Evolutionary conservation across 2,113 vertebrate genomes (phyloP).

Genomic region (Cranoglanis bouderius): DNA sequence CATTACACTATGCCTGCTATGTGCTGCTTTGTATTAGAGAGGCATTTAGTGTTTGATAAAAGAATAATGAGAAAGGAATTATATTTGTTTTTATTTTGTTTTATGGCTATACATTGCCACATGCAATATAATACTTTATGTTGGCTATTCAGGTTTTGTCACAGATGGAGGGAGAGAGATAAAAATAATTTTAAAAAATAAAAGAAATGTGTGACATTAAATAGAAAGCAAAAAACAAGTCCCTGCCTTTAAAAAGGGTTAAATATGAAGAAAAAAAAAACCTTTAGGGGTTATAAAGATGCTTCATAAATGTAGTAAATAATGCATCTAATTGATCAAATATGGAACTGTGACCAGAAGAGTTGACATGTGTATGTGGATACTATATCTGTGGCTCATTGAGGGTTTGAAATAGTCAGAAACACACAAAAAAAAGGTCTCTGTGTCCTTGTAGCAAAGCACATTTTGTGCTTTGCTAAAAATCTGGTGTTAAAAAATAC

Average conservation of each 20-base stretch:
- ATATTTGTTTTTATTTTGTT: conserved; percentile 76
- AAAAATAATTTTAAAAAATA: conserved; percentile 50
- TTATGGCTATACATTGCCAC: conserved; percentile 77
- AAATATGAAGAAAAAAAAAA: background rate
- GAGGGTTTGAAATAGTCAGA: background rate
- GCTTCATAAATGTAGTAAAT: conserved; percentile 3
- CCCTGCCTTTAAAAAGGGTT: background rate
- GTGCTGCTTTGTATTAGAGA: conserved; percentile 88
- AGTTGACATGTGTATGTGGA: background rate
- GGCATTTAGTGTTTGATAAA: conserved; percentile 75
- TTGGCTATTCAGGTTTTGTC: conserved; percentile 80
- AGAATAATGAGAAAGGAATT: conserved; percentile 74
- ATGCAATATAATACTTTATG: conserved; percentile 79
- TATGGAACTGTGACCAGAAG: background rate
- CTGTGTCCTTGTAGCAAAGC: background rate
- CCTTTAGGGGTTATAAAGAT: background rate
- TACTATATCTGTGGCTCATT: background rate
- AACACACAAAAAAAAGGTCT: background rate
- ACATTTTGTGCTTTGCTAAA: background rate
- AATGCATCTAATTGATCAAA: background rate
- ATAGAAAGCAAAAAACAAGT: background rate
- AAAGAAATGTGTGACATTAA: background rate
- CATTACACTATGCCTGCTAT: conserved; percentile 80
- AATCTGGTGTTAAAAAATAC: conserved; percentile 33
- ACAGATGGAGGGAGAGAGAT: conserved; percentile 66